Evolutionary conservation across 1,140 invertebrate species (phyloP).

Genomic region (Drosophila arizonae): DNA sequence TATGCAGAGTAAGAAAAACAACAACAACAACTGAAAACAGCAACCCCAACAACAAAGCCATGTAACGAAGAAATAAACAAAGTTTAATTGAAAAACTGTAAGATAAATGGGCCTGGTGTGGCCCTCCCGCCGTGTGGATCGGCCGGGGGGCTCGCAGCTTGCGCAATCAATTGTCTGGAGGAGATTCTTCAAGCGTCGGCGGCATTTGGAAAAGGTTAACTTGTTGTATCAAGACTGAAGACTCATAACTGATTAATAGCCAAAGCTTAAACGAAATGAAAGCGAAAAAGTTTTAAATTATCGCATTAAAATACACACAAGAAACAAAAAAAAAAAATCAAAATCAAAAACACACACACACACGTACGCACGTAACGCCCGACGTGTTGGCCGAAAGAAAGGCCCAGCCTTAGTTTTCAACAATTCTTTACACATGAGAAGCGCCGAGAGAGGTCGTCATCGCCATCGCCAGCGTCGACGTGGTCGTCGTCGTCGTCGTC

Average conservation of each 20-base stretch:
- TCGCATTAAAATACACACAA: conserved; percentile 52
- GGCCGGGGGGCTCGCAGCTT: conserved; percentile 8
- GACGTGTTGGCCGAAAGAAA: conserved; percentile 44
- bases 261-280: conserved; percentile 62
- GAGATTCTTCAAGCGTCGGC: conserved; percentile 46
- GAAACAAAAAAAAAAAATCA: neutral
- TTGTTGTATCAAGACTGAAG: conserved; percentile 26
- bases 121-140: neutral
- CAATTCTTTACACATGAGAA: conserved; percentile 49
- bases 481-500: neutral
- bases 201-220: conserved; percentile 23
- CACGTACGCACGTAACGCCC: neutral
- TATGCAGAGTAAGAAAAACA: conserved; percentile 41
- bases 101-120: conserved; percentile 46
- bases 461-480: neutral
- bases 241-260: conserved; percentile 65
- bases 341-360: neutral
- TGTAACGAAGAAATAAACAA: conserved; percentile 46
- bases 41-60: conserved; percentile 4
- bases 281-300: conserved; percentile 67
- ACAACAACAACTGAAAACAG: neutral
- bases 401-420: conserved; percentile 27
- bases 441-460: conserved; percentile 28
- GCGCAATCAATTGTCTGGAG: conserved; percentile 40
- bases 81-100: conserved; percentile 62